Percentiles rank a stretch among this genome's conserved stretches.
These are phyloP conservation scores for Drosophila sproati DNA, from an alignment of 1,140 invertebrate genomes.

Conservation along the genomic window DNA sequence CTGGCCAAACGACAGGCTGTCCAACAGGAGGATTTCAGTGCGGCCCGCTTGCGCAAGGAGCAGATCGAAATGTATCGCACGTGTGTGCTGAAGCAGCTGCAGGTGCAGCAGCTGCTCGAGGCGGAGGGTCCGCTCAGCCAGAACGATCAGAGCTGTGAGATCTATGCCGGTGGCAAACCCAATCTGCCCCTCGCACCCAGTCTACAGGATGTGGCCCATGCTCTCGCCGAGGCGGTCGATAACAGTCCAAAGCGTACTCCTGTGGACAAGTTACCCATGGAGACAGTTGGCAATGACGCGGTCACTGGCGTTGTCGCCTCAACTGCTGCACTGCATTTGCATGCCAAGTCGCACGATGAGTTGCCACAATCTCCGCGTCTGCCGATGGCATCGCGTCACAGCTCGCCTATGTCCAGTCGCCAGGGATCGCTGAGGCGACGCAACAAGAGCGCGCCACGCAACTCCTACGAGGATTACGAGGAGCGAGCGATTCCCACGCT, in stretches of 20 bases:
- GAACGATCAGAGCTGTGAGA: slow-evolving; percentile 79
- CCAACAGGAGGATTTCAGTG: slow-evolving; percentile 95
- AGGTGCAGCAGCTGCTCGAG: slow-evolving; percentile 92
- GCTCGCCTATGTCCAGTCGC: slow-evolving; percentile 85
- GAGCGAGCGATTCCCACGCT: slow-evolving; percentile 92
- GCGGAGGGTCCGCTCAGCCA: slow-evolving; percentile 87
- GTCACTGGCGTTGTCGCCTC: slow-evolving; percentile 2
- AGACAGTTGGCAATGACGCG: slow-evolving; percentile 51
- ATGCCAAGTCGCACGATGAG: slow-evolving; percentile 79
- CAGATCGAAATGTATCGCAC: slow-evolving; percentile 92
- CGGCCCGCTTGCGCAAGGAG: slow-evolving; percentile 94
- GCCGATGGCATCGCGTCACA: slow-evolving; percentile 69
- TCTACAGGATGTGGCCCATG: slow-evolving; percentile 81
- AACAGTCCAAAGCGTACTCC: slow-evolving; percentile 60
- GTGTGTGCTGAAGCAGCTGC: slow-evolving; percentile 89
- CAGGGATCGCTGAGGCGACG: slow-evolving; percentile 88
- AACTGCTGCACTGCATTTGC: slow-evolving; percentile 52
- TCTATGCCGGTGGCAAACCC: slow-evolving; percentile 78
- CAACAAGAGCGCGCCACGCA: slow-evolving; percentile 90
- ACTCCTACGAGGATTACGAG: slow-evolving; percentile 94
- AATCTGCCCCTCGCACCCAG: slow-evolving; percentile 78
- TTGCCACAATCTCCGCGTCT: slow-evolving; percentile 80
- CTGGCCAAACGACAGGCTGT: slow-evolving; percentile 96
- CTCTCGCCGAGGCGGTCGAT: slow-evolving; percentile 65
- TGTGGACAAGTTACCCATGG: slow-evolving; percentile 68